Base-by-base conservation (phyloP, 2,888 invertebrate species). In the Malthinus flaveolus region DNA sequence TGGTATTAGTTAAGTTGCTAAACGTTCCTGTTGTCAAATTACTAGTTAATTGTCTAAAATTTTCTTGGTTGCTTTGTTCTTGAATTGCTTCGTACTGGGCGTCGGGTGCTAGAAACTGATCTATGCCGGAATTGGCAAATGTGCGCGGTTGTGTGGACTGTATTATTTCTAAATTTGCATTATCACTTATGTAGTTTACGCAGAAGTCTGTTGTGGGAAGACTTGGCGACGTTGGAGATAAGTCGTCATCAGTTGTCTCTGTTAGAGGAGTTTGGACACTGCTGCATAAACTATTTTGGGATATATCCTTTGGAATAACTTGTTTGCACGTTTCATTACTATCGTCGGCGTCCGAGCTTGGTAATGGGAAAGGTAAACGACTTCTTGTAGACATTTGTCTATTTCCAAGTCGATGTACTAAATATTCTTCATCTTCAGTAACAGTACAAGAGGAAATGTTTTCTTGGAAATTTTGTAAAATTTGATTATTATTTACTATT, bases 81-180 rank as follows among this genome's bases (percentile, higher is more conserved):
- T 82, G 82, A 36, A 84, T 82, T 1, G 83, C 79, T 68, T 87
- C 87, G 69, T 87, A 87, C 66, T 87, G 86, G 1, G 86, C 84
- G 65, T 86, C 85, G 0, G 85, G 84, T 0, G 85, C 84, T 35
- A 85, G 71, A 64, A 83, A 83, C 54, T 76, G 75, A 39, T 73
- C 70, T n/a, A 68, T 49, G 47, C 61, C 65, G 15, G 64, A 58
- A 39, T 68, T 63, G 47, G 64, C 67, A 67, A 71, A 68, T 44
- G 63, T 61, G 42, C 66, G 58, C 7, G 61, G 53, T 50, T 64
- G 57, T 49, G 68, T 60, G 34, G 68, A 68, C 47, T 67, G 69
- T 9, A 67, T 56, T 15, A 67, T 56, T 54, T 67, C 67, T 13
- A 70, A 68, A n/a, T 53, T 56, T 11, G 64, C 48, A 44, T 56